Evolutionary conservation across 2,113 vertebrate species (phyloP).

Genomic region (Pterocles burchelli): DNA sequence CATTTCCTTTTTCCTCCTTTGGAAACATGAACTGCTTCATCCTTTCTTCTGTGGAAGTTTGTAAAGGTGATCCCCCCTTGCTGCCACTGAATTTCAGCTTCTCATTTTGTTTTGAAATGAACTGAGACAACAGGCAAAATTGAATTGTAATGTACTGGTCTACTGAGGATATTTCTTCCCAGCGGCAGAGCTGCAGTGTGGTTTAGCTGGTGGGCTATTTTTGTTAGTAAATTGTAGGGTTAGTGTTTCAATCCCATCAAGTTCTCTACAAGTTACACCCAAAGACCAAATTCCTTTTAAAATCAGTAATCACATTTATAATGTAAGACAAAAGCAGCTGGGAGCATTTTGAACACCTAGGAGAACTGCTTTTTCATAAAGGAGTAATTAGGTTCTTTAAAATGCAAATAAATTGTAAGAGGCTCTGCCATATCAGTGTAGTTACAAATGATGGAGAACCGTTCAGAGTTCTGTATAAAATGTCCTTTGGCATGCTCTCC

Average conservation of each 20-base stretch:
- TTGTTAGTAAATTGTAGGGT: conserved; percentile 59
- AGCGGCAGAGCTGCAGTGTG: neutral
- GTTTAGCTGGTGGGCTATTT: conserved; percentile 56
- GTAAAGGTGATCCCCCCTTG: neutral
- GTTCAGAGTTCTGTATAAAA: neutral
- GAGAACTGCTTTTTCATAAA: neutral
- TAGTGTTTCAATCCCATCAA: neutral
- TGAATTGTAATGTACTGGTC: neutral
- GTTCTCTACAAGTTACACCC: neutral
- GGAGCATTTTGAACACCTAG: neutral
- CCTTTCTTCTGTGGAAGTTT: neutral
- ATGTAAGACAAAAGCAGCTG: neutral
- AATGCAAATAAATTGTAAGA: neutral
- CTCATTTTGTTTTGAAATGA: neutral
- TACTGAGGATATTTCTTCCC: neutral
- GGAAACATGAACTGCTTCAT: neutral
- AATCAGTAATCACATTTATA: neutral
- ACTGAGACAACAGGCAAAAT: neutral
- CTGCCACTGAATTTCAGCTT: neutral
- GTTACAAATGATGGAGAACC: neutral
- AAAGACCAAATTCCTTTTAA: conserved; percentile 1
- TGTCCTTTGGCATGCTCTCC: neutral
- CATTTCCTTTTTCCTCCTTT: neutral
- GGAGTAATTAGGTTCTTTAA: neutral
- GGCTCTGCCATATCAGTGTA: neutral